Base-by-base conservation (phyloP, 1,140 invertebrate species). In the Musca domestica region DNA sequence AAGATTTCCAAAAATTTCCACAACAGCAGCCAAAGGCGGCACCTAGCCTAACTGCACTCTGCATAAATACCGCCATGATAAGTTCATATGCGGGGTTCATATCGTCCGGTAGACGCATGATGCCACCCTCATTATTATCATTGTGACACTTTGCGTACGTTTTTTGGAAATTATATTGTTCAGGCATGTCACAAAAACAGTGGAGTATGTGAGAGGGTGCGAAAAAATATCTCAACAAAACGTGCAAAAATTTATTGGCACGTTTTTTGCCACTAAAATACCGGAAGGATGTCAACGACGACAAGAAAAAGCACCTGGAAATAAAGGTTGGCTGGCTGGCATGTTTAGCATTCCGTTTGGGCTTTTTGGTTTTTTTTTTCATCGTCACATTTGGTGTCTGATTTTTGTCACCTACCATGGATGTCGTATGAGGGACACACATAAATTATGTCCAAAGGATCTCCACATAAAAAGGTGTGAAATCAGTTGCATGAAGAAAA, bases 191-290 rank as follows among this genome's bases (percentile, higher is more conserved):
- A 14, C 5, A n/a, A 3, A 9, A 9, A 17, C 20, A 5, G n/a
- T 15, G 15, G 47, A 46, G 15, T 46, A 25, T 56, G 7, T 58
- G 25, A 19, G 22, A 17, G 27, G 7, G 6, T 6, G 17, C 20
- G 14, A 19, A 20, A 20, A 20, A 64, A 64, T 23, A 12, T 17
- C 52, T 54, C 22, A 70, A 69, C 67, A 72, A 71, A 77, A 80
- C 77, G 77, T 80, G 77, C 77, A 76, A 80, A 80, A 80, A 78
- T 80, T 80, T 74, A 71, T 71, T 71, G 70, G 64, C 70, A 71
- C 70, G 70, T 71, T 30, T 20, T 34, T 17, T 61, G 10, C 15
- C 52, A 61, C 65, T 66, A 27, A 67, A 67, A 41, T 61, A 49
- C 27, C 63, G 17, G n/a, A 64, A 54, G 51, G 34, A 54, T 51